These are phyloP conservation scores for Stichodactyla mertensii DNA, from an alignment of 64 coral and sea anemone genomes.

Conservation along the genomic window DNA sequence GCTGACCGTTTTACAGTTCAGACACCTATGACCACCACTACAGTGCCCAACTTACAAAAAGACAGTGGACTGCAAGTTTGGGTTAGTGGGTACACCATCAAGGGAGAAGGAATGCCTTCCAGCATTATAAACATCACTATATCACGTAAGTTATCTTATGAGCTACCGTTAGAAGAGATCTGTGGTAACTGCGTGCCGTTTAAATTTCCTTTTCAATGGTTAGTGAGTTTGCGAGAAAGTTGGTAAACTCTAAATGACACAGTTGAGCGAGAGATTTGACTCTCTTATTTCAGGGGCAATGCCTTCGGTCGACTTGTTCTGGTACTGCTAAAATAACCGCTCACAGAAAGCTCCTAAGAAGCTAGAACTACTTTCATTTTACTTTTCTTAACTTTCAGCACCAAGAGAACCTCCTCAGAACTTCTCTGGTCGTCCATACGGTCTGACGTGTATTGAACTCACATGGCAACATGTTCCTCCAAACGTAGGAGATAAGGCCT, in stretches of 20 bases:
- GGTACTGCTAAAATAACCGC: too few species aligned
- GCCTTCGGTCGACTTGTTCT: too few species aligned
- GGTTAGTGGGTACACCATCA: constrained; percentile 28
- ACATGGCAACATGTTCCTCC: background rate
- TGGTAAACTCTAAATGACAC: too few species aligned
- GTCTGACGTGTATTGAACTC: background rate
- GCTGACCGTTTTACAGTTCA: background rate
- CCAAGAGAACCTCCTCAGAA: constrained; percentile 11
- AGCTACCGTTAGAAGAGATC: too few species aligned
- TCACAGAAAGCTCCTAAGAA: too few species aligned
- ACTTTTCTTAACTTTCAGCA: background rate
- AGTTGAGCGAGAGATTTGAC: too few species aligned
- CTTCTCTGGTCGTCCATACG: background rate
- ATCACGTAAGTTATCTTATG: background rate
- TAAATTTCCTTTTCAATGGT: too few species aligned
- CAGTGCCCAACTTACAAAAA: background rate
- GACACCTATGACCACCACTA: background rate
- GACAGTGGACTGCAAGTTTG: background rate
- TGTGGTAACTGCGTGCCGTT: too few species aligned
- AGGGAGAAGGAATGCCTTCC: constrained; percentile 22
- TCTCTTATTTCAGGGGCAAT: too few species aligned
- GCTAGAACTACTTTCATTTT: background rate
- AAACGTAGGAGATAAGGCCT: background rate
- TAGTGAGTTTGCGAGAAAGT: too few species aligned
- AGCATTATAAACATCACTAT: background rate